A percentile compares a stretch with the other conserved stretches of the same genome.
phyloP scores from a whole-genome alignment of 2,797 vertebrate species.

The Myoxocephalus aenaeus region DNA sequence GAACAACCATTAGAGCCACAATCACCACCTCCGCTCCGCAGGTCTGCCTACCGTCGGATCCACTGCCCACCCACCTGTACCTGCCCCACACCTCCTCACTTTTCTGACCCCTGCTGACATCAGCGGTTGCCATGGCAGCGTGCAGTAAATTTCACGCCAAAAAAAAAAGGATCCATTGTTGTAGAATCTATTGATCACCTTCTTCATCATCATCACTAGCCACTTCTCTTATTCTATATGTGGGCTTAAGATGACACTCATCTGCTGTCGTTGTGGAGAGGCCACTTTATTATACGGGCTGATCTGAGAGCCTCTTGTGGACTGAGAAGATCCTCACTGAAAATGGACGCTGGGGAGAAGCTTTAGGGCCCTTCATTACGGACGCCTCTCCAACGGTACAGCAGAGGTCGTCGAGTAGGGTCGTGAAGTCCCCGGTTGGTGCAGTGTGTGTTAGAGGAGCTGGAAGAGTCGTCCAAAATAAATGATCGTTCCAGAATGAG shows the following conservation, averaged over 20 bases:
- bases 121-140: constrained; percentile 57
- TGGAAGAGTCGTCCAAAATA: constrained; percentile 9
- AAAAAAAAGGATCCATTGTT: constrained; percentile 4
- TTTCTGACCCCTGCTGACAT: constrained; percentile 52
- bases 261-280: constrained; percentile 52
- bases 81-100: constrained; percentile 44
- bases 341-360: constrained; percentile 56
- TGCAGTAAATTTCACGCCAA: constrained; percentile 18
- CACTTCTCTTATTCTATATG: constrained; percentile 24
- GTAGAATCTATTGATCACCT: constrained; percentile 21
- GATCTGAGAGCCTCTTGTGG: constrained; percentile 64
- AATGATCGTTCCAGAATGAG: constrained; percentile 5
- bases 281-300: constrained; percentile 72
- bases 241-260: constrained; percentile 54
- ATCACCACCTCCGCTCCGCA: constrained; percentile 67
- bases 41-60: constrained; percentile 52
- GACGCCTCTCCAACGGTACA: constrained; percentile 25
- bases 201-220: neutral
- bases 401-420: constrained; percentile 33
- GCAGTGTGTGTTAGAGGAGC: constrained; percentile 4
- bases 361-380: constrained; percentile 56
- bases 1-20: constrained; percentile 69
- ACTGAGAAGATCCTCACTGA: constrained; percentile 53
- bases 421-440: constrained; percentile 15
- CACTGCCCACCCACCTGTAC: constrained; percentile 53